Percentiles rank a stretch among this genome's conserved stretches.
Conservation (phyloP, 1,140 invertebrate species). For the Belonocnema kinseyi region DNA sequence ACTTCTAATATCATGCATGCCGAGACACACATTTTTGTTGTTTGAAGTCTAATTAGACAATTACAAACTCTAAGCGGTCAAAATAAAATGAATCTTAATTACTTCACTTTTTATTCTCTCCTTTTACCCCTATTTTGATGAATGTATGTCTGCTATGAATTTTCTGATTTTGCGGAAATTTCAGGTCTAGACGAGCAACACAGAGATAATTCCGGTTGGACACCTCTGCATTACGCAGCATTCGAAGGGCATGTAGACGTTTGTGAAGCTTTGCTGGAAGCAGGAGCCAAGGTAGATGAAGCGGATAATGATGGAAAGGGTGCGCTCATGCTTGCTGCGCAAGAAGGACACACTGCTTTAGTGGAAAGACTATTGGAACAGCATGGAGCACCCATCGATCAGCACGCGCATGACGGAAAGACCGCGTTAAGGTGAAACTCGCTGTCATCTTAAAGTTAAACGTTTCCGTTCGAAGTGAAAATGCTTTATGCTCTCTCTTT, state of each 20-base stretch:
- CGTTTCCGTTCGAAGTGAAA: not conserved
- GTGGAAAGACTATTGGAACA: slow-evolving; percentile 84
- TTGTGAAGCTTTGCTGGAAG: slow-evolving; percentile 89
- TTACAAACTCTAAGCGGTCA: too few relatives aligned
- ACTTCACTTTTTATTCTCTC: too few relatives aligned
- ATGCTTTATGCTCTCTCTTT: slow-evolving; percentile 30
- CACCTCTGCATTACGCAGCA: slow-evolving; percentile 93
- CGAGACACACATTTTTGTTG: too few relatives aligned
- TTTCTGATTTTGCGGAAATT: slow-evolving; percentile 28
- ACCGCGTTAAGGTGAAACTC: slow-evolving; percentile 86
- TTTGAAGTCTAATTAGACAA: too few relatives aligned
- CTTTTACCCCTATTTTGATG: too few relatives aligned
- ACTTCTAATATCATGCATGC: too few relatives aligned
- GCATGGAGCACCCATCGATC: slow-evolving; percentile 88
- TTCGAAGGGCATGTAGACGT: slow-evolving; percentile 95
- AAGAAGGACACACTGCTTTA: slow-evolving; percentile 89
- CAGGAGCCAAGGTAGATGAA: slow-evolving; percentile 93
- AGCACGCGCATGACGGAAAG: slow-evolving; percentile 94
- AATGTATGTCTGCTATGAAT: too few relatives aligned
- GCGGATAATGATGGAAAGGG: slow-evolving; percentile 96
- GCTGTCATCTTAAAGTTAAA: slow-evolving; percentile 8
- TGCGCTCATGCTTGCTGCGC: slow-evolving; percentile 90
- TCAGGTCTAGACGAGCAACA: slow-evolving; percentile 92
- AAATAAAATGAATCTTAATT: too few relatives aligned
- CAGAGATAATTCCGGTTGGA: slow-evolving; percentile 94